Percentiles rank a stretch among this genome's conserved stretches.
Conservation (phyloP, 2,113 vertebrate genomes). For the Vireo altiloquus region DNA sequence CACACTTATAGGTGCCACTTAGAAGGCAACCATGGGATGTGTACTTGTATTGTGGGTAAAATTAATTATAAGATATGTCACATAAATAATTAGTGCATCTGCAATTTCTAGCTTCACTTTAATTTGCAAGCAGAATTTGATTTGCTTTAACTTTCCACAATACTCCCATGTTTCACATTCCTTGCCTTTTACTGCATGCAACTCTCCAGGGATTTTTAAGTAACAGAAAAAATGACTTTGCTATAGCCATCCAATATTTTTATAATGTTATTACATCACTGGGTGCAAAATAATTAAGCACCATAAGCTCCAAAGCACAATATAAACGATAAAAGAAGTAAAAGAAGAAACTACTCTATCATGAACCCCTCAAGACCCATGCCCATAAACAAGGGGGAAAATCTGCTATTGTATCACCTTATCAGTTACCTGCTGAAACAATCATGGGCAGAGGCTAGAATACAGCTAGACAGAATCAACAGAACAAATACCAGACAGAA, state of each 20-base stretch:
- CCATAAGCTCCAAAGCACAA: background rate
- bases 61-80: background rate
- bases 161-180: background rate
- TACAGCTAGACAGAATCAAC: background rate
- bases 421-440: background rate
- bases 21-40: background rate
- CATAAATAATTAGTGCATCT: background rate
- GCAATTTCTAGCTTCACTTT: background rate
- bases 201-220: background rate
- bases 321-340: background rate
- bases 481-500: background rate
- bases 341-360: background rate
- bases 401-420: background rate
- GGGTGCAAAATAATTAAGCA: background rate
- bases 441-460: background rate
- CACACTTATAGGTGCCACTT: too few species aligned
- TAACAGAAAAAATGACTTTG: background rate
- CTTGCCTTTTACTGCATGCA: background rate
- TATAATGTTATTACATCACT: background rate
- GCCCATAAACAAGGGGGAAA: fast-evolving
- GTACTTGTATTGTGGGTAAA: background rate
- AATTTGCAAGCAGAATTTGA: background rate
- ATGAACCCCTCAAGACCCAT: background rate
- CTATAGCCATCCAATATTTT: background rate
- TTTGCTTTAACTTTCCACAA: background rate